Evolutionary conservation across 2,888 invertebrate species (phyloP).

Genomic region (Dryomyza anilis): DNA sequence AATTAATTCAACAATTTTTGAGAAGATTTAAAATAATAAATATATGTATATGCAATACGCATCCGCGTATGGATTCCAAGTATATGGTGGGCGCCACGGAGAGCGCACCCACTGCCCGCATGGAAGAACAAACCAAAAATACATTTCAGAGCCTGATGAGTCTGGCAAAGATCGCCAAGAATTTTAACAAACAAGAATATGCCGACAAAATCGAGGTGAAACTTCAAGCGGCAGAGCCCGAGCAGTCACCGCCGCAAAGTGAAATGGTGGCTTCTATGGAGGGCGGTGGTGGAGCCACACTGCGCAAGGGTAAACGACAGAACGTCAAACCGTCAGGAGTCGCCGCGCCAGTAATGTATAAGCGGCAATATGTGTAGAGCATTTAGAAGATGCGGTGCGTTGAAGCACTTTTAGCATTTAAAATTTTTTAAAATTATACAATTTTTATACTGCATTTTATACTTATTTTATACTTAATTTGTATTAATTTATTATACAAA

Average conservation of each 20-base stretch:
- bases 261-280: background rate
- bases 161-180: background rate
- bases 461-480: no score
- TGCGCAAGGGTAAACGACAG: constrained; percentile 2
- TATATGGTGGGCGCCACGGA: background rate
- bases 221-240: background rate
- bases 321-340: background rate
- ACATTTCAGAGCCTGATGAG: constrained; percentile 1
- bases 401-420: no score
- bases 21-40: no score
- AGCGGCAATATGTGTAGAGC: background rate
- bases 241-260: background rate
- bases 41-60: no score
- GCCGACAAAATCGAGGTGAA: background rate
- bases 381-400: background rate
- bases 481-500: no score
- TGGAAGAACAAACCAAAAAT: constrained; percentile 1
- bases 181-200: background rate
- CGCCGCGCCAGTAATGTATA: background rate
- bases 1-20: no score
- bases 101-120: background rate
- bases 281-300: background rate
- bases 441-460: no score
- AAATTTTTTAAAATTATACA: no score
- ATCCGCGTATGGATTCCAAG: background rate